phyloP scores from a whole-genome alignment of 2,797 vertebrate genomes.

The Natrix natrix region DNA sequence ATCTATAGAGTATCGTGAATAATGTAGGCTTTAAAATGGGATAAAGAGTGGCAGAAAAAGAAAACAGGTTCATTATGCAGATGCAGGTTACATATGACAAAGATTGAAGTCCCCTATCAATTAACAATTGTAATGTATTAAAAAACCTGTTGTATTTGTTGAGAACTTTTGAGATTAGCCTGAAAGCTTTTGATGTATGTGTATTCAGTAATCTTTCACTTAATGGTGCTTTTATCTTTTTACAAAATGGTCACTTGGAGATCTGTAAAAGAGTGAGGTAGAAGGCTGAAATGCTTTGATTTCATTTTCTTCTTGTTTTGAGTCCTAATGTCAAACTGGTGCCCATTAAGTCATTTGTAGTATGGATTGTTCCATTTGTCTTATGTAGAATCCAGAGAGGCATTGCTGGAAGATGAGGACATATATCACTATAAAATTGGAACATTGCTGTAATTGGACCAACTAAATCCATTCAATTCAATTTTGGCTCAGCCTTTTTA shows the following conservation, averaged over 20 bases:
- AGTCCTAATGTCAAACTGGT: background rate
- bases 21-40: background rate
- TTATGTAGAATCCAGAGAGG: background rate
- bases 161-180: background rate
- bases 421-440: background rate
- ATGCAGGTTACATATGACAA: background rate
- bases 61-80: background rate
- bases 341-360: background rate
- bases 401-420: background rate
- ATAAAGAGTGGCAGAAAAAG: background rate
- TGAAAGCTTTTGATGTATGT: background rate
- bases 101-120: background rate
- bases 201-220: background rate
- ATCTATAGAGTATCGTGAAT: background rate
- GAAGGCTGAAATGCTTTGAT: background rate
- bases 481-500: background rate
- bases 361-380: background rate
- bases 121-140: background rate
- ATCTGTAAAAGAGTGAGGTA: background rate
- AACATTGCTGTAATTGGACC: background rate
- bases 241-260: background rate
- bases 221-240: background rate
- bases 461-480: background rate
- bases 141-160: background rate
- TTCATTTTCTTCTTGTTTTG: background rate